phyloP scores from a whole-genome alignment of 2,113 vertebrate genomes.

The Elaphurus davidianus region DNA sequence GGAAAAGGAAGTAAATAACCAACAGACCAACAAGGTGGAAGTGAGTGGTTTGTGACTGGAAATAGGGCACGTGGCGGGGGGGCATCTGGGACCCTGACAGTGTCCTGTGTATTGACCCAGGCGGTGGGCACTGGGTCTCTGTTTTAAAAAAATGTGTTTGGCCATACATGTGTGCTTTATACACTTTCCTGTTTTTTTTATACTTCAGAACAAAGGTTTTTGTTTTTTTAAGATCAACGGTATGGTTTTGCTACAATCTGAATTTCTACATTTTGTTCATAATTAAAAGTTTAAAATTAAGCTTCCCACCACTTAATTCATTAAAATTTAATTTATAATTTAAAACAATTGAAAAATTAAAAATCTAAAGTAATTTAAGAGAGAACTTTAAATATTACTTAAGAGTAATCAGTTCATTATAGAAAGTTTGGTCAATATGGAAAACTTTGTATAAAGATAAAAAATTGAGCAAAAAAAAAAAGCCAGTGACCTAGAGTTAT shows the following conservation, averaged over 20 bases:
- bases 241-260: neutral
- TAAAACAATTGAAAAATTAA: neutral
- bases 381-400: neutral
- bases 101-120: neutral
- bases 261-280: neutral
- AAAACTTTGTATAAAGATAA: neutral
- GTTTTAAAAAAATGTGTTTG: neutral
- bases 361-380: neutral
- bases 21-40: neutral
- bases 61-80: rapidly evolving
- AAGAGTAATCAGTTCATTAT: neutral
- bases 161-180: neutral
- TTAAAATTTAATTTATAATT: conserved; percentile 3
- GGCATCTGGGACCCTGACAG: no score
- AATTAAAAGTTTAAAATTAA: neutral
- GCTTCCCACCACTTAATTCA: neutral
- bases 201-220: neutral
- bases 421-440: neutral
- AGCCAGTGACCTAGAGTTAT: neutral
- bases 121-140: neutral
- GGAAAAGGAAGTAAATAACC: neutral
- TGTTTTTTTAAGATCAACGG: neutral
- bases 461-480: neutral
- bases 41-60: neutral
- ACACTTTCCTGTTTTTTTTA: neutral